phyloP scores from a whole-genome alignment of 2,797 vertebrate species.

The Fistularia commersonii region DNA sequence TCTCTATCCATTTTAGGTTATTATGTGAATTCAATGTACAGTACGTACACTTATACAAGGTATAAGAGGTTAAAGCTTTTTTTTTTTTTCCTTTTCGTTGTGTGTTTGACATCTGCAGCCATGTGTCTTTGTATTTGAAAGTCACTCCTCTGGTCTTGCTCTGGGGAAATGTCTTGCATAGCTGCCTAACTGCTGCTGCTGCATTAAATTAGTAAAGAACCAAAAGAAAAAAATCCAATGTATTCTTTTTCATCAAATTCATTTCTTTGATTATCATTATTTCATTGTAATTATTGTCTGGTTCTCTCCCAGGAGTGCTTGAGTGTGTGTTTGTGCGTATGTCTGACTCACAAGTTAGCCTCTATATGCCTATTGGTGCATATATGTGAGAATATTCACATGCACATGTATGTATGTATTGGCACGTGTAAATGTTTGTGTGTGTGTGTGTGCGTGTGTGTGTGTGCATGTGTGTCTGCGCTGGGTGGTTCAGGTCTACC shows the following conservation, averaged over 20 bases:
- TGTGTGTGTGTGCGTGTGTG: neutral
- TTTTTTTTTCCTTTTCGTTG: no score
- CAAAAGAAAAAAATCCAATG: conserved; percentile 5
- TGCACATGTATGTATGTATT: neutral
- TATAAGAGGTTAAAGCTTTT: no score
- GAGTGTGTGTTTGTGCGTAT: neutral
- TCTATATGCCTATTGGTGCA: neutral
- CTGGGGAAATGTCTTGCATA: neutral
- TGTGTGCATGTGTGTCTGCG: conserved; percentile 11
- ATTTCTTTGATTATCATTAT: conserved; percentile 21
- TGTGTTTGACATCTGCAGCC: no score
- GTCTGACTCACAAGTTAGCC: neutral
- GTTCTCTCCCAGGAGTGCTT: neutral
- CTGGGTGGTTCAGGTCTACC: conserved; percentile 20
- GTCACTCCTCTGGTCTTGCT: neutral
- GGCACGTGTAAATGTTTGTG: neutral
- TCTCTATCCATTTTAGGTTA: no score
- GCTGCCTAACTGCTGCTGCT: conserved; percentile 1
- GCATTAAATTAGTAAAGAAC: conserved; percentile 16
- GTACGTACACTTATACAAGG: no score
- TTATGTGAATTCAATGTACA: no score
- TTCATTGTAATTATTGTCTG: conserved; percentile 5
- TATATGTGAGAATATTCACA: neutral
- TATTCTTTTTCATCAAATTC: conserved; percentile 15
- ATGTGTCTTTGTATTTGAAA: neutral